Evolutionary conservation across 35 echinoderm and acorn worm genomes (phyloP), one percentile per base, ranked within the genome.

Genomic region (Lytechinus variegatus): DNA sequence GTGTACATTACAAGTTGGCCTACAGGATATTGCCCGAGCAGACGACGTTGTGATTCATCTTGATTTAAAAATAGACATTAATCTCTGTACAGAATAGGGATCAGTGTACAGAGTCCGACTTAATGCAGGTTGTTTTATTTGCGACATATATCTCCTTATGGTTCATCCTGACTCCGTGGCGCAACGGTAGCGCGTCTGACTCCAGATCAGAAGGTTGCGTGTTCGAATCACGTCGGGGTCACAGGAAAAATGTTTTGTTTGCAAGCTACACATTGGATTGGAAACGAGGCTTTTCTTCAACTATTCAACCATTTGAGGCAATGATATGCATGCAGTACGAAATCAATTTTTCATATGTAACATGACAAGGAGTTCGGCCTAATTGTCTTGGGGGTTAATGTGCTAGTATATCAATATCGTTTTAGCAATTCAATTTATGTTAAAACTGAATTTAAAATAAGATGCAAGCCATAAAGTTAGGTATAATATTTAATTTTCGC

Each of bases 131-230:
- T 8, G 56, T 58, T 16, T 79, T 79, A 8, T 24, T 19, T 52
- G 2, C 88, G 52, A 28, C 88, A 52, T 10, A 24, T 21, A 54
- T 29, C 5, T 28, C 87, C 9, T 10, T 0, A 52, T 13, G 27
- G 0, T 52, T 52, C 28, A 54, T 51, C 88, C 52, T 96, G 97
- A 96, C 95, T 97, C 97, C 97, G 97, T 97, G 97, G 97, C 97
- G 97, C 97, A 97, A 97, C 95, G 97, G 97, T 96, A 97, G 97
- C 97, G 97, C 97, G 97, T 97, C 97, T 97, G 97, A 97, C 97
- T 97, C 97, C 97, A 97, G 97, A 97, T 97, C 97, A 97, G 97
- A 97, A 97, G 97, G 97, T 97, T 97, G 97, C 97, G 97, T 97
- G 97, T 97, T 97, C 97, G 71, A 97, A 97, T 97, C 97, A 97